phyloP scores from a whole-genome alignment of 35 echinoderm and acorn worm species.

The Anneissia japonica region DNA sequence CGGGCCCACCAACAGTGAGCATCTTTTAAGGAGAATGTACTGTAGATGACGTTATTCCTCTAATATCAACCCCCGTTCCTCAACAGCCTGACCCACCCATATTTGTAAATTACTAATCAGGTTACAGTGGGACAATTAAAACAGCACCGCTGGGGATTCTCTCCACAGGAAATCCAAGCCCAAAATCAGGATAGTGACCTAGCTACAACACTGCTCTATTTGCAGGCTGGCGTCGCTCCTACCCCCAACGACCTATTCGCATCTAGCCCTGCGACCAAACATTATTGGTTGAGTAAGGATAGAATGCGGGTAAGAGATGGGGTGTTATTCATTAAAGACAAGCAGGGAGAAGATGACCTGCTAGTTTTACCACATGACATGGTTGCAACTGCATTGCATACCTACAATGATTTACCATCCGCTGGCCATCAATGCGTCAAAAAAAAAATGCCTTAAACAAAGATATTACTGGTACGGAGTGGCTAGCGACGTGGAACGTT shows the following conservation, averaged over 20 bases:
- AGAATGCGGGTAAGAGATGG: slow-evolving; percentile 3
- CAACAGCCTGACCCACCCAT: background rate
- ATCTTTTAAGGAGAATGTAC: slow-evolving; percentile 7
- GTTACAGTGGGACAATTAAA: too few species aligned
- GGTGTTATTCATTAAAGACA: slow-evolving; percentile 2
- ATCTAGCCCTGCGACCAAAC: background rate
- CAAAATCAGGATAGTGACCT: slow-evolving; percentile 13
- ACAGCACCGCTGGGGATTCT: background rate
- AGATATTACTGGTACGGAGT: slow-evolving; percentile 33
- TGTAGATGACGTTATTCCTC: slow-evolving; percentile 46
- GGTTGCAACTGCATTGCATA: background rate
- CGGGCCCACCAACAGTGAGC: slow-evolving; percentile 34
- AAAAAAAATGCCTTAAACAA: slow-evolving; percentile 9
- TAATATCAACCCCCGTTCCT: background rate
- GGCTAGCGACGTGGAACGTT: background rate
- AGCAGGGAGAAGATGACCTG: background rate
- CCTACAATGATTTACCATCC: background rate
- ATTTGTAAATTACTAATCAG: background rate
- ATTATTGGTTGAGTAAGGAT: slow-evolving; percentile 32
- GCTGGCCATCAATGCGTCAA: too few species aligned
- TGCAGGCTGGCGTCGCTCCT: slow-evolving; percentile 1
- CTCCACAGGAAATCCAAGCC: background rate
- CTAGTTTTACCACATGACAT: background rate
- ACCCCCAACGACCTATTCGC: background rate
- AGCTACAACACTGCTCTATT: background rate